Evolutionary conservation across 2,797 vertebrate species (phyloP), one percentile per base, ranked within the genome.

Genomic region (Fundulus diaphanus): DNA sequence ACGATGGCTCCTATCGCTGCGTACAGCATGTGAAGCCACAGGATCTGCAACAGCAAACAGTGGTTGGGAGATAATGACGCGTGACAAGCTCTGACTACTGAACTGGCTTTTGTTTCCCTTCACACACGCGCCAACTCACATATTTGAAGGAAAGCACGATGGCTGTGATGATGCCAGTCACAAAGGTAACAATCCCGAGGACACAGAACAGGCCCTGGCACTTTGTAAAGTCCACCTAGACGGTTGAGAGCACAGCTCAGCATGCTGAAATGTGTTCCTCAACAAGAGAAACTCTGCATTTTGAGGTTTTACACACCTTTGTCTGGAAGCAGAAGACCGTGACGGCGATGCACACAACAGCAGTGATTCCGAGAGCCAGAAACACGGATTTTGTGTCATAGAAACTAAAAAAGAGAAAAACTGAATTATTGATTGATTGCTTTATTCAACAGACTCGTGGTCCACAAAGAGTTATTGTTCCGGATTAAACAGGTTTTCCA

Each of bases 281-380:
- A 33, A 61, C 9, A 69, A 72, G 96, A 0, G 96, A 88, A 40
- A 93, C 93, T 0, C 77, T n/a, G 44, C 93, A 0, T 35, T 68
- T 51, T 54, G n/a, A 42, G 44, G 95, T 0, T 65, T 54, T 31
- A 54, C 95, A 0, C 86, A 97, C 98, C 97, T 99, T 99, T 35
- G 98, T 99, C 93, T 99, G 98, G 92, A 99, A 98, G 92, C 98
- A 99, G 96, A 99, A 99, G 89, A 99, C 82, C 0, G 98, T 99
- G 80, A 99, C 97, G 0, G 94, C 76, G n/a, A 99, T 95, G 92
- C 97, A 95, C 59, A 99, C 98, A 0, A 99, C 92, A 0, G 96
- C 96, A 0, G 98, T 99, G 94, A 99, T 99, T 24, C 93, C 91
- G 88, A 98, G 85, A 2, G 97, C 95, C 0, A 99, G 92, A 84